These are phyloP conservation scores for Pachliopta kotzebuea DNA, from an alignment of 2,888 invertebrate genomes.

Conservation along the genomic window DNA sequence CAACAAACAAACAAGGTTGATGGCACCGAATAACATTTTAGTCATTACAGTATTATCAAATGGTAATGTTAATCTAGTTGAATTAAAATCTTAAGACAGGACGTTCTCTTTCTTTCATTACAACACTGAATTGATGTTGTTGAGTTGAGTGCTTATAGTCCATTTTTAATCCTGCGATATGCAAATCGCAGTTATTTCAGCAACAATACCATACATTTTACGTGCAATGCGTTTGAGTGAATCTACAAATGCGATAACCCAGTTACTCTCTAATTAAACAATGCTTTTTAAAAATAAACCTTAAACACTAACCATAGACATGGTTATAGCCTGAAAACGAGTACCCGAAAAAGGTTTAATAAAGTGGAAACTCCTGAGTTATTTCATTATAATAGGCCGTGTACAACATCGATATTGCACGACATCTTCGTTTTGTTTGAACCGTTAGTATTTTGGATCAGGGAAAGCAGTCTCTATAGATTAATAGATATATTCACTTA, in stretches of 20 bases:
- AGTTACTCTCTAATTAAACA: constrained; percentile 26
- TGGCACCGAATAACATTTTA: too few species aligned
- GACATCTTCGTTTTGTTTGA: constrained; percentile 22
- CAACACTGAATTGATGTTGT: neutral
- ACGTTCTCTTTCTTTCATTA: neutral
- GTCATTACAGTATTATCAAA: neutral
- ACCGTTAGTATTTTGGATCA: constrained; percentile 10
- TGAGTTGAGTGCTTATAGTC: neutral
- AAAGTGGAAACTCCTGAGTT: constrained; percentile 19
- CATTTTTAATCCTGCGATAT: neutral
- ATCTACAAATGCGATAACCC: constrained; percentile 27
- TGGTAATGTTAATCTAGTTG: too few species aligned
- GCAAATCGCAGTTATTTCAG: constrained; percentile 14
- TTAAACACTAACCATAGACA: constrained; percentile 5
- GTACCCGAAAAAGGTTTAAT: constrained; percentile 22
- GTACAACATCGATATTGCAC: constrained; percentile 27
- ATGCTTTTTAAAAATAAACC: constrained; percentile 8
- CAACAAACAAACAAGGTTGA: too few species aligned
- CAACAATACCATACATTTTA: constrained; percentile 23
- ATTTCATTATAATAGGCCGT: constrained; percentile 27
- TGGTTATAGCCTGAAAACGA: neutral
- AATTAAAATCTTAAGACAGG: too few species aligned
- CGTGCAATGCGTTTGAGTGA: constrained; percentile 24
- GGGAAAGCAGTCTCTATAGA: neutral
- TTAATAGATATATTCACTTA: neutral